Base-by-base conservation (phyloP, 2,888 invertebrate genomes). In the Arrhopalites spinosus region DNA sequence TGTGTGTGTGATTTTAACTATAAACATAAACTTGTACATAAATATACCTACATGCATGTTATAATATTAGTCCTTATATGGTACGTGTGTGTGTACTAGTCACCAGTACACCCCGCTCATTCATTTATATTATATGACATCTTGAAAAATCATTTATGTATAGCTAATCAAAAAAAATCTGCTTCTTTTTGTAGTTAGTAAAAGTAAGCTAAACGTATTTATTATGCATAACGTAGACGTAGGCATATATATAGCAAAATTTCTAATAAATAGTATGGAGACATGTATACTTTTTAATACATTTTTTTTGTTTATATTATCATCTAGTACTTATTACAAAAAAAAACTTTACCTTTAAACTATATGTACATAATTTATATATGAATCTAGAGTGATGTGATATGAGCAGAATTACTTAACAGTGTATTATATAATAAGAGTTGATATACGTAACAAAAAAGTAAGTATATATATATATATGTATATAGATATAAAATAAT, bases 361-460 rank as follows among this genome's bases (percentile, higher is more conserved):
- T 50, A 3, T 23, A 53, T 20, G n/a, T 50, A 20, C 15, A 53
- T 53, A 53, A 8, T 50, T 50, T 23, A 53, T 53, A 53, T 20
- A 50, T 50, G 17, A 2, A 23, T 36, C 36, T 36, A 36, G 11
- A 36, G 59, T 59, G 59, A 59, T 59, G 59, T 59, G 59, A 59
- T 59, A 59, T 59, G 59, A 59, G 59, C 59, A 59, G 27, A 59
- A 59, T 59, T 59, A 59, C 25, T 59, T 20, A 15, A 50, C 20
- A 50, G 20, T 50, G 20, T 50, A 50, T n/a, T n/a, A 59, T 59
- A 27, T 59, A 27, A 59, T 59, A 59, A 25, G 59, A 59, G 59
- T 25, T 25, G 27, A 59, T 25, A 23, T 59, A 59, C 25, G 11
- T 20, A 15, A 50, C 20, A 50, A 17, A 8, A 17, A 8, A 50